These are phyloP conservation scores for Hirtodrosophila histrioides DNA, from an alignment of 2,888 invertebrate species.

Conservation along the genomic window DNA sequence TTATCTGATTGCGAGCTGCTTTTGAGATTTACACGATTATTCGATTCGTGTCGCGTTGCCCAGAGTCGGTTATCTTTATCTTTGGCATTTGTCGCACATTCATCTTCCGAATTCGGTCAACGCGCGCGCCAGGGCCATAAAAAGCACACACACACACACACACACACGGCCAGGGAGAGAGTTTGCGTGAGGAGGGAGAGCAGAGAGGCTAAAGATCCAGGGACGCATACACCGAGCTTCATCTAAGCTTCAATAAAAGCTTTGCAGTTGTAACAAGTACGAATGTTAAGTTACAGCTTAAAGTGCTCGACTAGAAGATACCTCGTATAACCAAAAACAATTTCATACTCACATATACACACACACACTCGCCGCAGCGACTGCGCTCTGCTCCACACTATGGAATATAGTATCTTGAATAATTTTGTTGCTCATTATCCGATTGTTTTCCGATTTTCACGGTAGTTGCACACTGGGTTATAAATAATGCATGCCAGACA, in stretches of 20 bases:
- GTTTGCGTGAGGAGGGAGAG: constrained; percentile 2
- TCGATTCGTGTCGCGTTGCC: constrained; percentile 47
- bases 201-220: neutral
- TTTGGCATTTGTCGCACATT: constrained; percentile 71
- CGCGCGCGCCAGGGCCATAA: constrained; percentile 62
- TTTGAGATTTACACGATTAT: constrained; percentile 53
- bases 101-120: constrained; percentile 76
- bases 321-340: no score
- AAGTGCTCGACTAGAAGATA: no score
- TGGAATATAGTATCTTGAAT: no score
- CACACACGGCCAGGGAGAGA: constrained; percentile 5
- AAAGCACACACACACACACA: no score
- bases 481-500: no score
- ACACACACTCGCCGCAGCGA: no score
- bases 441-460: no score
- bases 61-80: constrained; percentile 33
- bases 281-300: no score
- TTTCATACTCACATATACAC: no score
- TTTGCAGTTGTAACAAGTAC: constrained; percentile 21
- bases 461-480: no score
- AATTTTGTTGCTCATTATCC: no score
- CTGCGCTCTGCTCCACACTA: no score
- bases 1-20: constrained; percentile 45
- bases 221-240: constrained; percentile 7
- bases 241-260: neutral